Evolutionary conservation across 2,113 vertebrate species (phyloP), one percentile per base, ranked within the genome.

Genomic region (Pituophis catenifer): DNA sequence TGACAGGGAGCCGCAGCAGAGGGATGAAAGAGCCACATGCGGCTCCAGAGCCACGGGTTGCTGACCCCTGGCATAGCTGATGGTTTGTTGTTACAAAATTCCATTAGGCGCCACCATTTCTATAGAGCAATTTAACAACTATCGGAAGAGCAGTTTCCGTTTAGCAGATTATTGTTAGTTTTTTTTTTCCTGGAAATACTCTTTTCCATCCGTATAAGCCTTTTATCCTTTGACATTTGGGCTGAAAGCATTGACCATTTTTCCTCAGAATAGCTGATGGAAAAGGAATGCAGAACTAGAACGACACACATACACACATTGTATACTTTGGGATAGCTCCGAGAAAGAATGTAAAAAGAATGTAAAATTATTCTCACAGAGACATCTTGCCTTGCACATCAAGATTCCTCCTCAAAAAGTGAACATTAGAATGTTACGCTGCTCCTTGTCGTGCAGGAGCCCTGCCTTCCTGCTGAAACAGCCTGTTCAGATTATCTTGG

Each of bases 111-210:
- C 29, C 90, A 8, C 75, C 75, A 81, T 81, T 81, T 44, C 75
- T 21, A 4, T 21, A 38, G 75, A 81, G 70, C 48, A 26, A 26
- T 5, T 38, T 90, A 58, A 86, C 29, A 65, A 70, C 29, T 21
- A 44, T 2, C 1, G 93, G 29, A 87, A 94, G 53, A 53, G 58
- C 2, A 15, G 89, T 81, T 48, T 70, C 29, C 17, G 4, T 59
- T 62, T 92, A 58, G 52, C 88, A 23, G 3, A 23, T 38, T 94
- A 13, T 50, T 50, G 17, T 48, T 38, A 92, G 58, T 11, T 13
- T 38, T 93, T 15, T 15, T 53, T 94, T 94, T 15, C 50, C 92
- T 92, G 89, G 29, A 26, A 85, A 89, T 15, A 21, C 62, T 54
- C 44, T 81, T 44, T 90, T 57, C 54, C 13, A 50, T 24, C 55